Evolutionary conservation across 2,113 vertebrate species (phyloP).

Genomic region (Recurvirostra avosetta): DNA sequence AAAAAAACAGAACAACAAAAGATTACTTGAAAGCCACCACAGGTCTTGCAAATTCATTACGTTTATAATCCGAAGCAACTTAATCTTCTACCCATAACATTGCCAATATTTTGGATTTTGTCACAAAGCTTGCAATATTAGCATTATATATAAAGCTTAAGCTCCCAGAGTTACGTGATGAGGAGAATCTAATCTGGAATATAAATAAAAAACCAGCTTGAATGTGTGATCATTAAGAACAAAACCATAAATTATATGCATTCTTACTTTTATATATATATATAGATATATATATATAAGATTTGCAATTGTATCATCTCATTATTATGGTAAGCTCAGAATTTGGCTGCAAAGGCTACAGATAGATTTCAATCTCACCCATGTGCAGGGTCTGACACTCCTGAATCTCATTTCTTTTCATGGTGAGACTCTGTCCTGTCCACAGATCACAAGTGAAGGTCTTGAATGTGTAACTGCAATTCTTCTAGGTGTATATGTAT

Average conservation of each 20-base stretch:
- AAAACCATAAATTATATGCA: background rate
- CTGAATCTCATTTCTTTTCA: background rate
- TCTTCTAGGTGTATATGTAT: background rate
- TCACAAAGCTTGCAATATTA: background rate
- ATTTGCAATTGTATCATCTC: background rate
- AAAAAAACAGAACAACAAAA: background rate
- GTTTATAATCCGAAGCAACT: background rate
- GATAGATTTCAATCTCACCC: background rate
- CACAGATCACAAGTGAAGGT: background rate
- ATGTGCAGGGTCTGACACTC: background rate
- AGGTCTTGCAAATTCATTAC: constrained; percentile 4
- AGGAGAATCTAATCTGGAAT: background rate
- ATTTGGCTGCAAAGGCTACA: background rate
- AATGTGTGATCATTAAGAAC: background rate
- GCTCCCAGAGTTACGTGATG: background rate
- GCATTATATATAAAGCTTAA: background rate
- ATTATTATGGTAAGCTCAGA: background rate
- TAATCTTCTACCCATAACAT: background rate
- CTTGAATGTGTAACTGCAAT: background rate
- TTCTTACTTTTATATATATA: background rate
- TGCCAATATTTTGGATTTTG: background rate
- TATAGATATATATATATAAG: background rate
- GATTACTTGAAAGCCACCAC: constrained; percentile 3
- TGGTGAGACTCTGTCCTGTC: background rate
- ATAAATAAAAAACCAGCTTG: background rate